Conservation (phyloP, 2,797 vertebrate genomes). For the Lophius americanus region DNA sequence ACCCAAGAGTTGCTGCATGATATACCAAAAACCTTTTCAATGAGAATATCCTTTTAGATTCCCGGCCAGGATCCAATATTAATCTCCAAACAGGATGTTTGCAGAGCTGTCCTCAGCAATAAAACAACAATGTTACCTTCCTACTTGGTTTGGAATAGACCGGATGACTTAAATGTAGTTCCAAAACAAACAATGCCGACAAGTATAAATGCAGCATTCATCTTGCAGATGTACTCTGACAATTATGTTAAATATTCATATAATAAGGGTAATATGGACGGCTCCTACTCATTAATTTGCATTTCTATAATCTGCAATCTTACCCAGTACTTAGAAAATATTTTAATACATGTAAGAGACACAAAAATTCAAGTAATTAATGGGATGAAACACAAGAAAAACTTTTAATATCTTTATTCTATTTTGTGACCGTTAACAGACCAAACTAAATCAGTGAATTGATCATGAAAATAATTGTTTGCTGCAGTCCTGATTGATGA, state of each 20-base stretch:
- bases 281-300: neutral
- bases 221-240: neutral
- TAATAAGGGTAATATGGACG: neutral
- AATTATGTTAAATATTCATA: slow-evolving; percentile 16
- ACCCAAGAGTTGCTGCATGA: neutral
- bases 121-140: slow-evolving; percentile 29
- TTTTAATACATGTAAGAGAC: neutral
- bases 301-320: neutral
- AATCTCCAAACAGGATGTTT: slow-evolving; percentile 47
- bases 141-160: slow-evolving; percentile 1
- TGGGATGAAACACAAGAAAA: neutral
- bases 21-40: neutral
- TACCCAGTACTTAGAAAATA: neutral
- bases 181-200: neutral
- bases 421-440: no score
- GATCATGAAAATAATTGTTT: no score
- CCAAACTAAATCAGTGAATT: no score
- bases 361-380: neutral
- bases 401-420: no score
- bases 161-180: slow-evolving; percentile 15
- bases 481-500: no score
- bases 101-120: slow-evolving; percentile 28
- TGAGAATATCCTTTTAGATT: slow-evolving; percentile 3
- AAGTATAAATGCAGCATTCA: no score
- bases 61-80: slow-evolving; percentile 15